Conservation (phyloP, 2,113 vertebrate species). For the Caretta caretta region DNA sequence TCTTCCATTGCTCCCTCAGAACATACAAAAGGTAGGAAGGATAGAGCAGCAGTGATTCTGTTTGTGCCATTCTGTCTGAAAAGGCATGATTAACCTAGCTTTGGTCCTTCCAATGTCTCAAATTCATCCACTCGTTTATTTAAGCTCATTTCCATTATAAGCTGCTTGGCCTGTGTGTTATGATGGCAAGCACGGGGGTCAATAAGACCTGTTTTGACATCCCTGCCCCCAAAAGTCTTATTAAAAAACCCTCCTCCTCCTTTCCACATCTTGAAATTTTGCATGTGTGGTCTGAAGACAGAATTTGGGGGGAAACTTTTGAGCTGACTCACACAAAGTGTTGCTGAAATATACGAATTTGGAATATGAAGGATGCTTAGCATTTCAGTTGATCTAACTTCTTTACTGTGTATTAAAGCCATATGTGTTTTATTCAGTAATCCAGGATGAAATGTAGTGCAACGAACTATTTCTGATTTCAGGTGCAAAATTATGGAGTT, state of each 20-base stretch:
- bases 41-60: neutral
- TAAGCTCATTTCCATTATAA: neutral
- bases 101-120: neutral
- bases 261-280: neutral
- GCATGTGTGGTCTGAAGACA: neutral
- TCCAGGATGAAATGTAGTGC: neutral
- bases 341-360: neutral
- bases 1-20: neutral
- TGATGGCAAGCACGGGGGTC: neutral
- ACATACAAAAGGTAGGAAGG: neutral
- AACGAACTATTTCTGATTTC: neutral
- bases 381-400: neutral
- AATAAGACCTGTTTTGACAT: neutral
- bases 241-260: neutral
- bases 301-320: neutral
- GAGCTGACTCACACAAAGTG: neutral
- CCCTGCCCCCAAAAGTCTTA: accelerated
- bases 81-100: neutral
- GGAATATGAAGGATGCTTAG: neutral
- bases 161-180: neutral
- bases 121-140: neutral
- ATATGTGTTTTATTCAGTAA: neutral
- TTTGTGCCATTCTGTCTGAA: neutral
- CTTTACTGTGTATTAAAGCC: neutral
- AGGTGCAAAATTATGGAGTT: neutral